Evolutionary conservation across 2,888 invertebrate genomes (phyloP).

Genomic region (Melanchra persicariae): DNA sequence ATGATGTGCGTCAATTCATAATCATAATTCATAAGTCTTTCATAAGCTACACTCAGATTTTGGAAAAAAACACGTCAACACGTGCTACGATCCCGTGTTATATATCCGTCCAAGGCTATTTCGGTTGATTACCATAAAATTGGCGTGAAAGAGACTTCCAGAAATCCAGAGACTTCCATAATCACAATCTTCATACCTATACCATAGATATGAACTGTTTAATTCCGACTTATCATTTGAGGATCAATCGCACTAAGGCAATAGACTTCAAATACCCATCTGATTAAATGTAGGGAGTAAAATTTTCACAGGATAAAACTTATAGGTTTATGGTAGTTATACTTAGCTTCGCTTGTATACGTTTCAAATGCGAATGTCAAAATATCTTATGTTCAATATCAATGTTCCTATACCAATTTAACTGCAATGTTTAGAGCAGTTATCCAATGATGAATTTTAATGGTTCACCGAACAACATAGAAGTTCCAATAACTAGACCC

Average conservation of each 20-base stretch:
- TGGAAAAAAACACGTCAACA: too few relatives aligned
- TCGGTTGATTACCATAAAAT: conserved; percentile 26
- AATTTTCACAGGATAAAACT: background rate
- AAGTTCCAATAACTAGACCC: conserved; percentile 50
- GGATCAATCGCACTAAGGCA: too few relatives aligned
- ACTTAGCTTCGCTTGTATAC: too few relatives aligned
- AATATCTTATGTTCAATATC: background rate
- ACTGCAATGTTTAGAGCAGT: conserved; percentile 20
- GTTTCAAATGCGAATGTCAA: conserved; percentile 3
- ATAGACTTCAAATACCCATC: too few relatives aligned
- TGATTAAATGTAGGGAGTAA: too few relatives aligned
- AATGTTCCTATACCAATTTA: conserved; percentile 10
- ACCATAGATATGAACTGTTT: too few relatives aligned
- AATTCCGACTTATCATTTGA: background rate
- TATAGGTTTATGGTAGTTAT: too few relatives aligned
- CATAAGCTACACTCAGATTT: too few relatives aligned
- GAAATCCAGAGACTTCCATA: background rate
- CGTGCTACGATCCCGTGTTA: conserved; percentile 34
- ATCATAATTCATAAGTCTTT: too few relatives aligned
- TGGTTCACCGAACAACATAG: conserved; percentile 44
- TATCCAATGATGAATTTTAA: conserved; percentile 48
- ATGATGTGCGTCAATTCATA: too few relatives aligned
- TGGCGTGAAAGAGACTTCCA: conserved; percentile 21
- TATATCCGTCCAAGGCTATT: conserved; percentile 29
- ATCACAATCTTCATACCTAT: background rate